phyloP scores from a whole-genome alignment of 1,140 invertebrate genomes.

The Pristionchus pacificus region DNA sequence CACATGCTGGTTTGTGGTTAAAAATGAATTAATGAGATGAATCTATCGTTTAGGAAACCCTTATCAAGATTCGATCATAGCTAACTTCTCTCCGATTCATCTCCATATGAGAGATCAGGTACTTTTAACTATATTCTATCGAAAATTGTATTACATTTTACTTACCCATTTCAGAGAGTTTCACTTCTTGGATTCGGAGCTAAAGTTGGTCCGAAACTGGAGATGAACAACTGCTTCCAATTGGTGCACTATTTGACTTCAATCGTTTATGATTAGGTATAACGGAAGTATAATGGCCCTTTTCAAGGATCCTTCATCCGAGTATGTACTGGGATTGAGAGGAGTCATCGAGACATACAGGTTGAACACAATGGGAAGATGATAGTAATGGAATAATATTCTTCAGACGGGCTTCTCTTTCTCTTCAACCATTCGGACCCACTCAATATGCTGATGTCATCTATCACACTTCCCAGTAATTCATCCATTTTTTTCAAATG shows the following conservation, averaged over 20 bases:
- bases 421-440: constrained; percentile 24
- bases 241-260: constrained; percentile 16
- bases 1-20: constrained; percentile 20
- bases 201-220: constrained; percentile 10
- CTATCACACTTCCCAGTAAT: constrained; percentile 26
- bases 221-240: constrained; percentile 26
- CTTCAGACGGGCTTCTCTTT: no score
- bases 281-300: not conserved
- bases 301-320: constrained; percentile 15
- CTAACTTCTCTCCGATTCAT: constrained; percentile 5
- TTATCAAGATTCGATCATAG: constrained; percentile 19
- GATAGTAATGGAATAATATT: no score
- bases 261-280: not conserved
- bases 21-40: no score
- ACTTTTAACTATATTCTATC: no score
- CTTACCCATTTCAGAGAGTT: no score
- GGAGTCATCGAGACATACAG: constrained; percentile 22
- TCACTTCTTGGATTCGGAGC: constrained; percentile 28
- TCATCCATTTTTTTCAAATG: constrained; percentile 15
- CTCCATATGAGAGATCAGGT: no score
- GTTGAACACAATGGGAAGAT: constrained; percentile 10
- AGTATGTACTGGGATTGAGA: constrained; percentile 14
- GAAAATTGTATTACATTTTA: no score
- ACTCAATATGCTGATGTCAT: constrained; percentile 29
- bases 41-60: no score